phyloP scores from a whole-genome alignment of 2,888 invertebrate genomes.

The Lysandra coridon region DNA sequence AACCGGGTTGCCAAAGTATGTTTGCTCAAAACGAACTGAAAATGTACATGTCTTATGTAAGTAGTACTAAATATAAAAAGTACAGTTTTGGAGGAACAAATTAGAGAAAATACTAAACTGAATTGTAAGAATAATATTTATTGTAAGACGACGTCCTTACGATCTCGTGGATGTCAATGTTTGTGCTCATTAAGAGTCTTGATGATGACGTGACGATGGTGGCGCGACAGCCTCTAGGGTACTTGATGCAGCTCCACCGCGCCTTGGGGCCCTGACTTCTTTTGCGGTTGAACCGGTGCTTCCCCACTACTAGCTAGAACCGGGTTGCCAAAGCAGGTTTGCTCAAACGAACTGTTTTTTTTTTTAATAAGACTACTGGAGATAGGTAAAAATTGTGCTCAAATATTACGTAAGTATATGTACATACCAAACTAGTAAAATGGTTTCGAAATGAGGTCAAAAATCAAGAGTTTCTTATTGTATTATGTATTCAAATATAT shows the following conservation, averaged over 20 bases:
- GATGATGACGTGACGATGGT: conserved; percentile 45
- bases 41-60: neutral
- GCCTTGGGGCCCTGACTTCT: conserved; percentile 44
- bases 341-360: neutral
- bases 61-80: too few species aligned
- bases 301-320: conserved; percentile 40
- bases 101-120: too few species aligned
- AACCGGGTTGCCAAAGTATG: neutral
- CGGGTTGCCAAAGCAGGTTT: neutral
- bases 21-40: neutral
- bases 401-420: too few species aligned
- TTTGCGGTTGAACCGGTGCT: conserved; percentile 49
- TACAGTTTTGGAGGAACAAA: too few species aligned
- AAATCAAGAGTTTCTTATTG: too few species aligned
- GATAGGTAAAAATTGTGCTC: too few species aligned
- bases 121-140: too few species aligned
- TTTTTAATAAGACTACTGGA: too few species aligned
- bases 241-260: conserved; percentile 51
- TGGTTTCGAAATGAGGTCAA: too few species aligned
- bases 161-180: conserved; percentile 37
- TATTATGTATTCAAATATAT: too few species aligned
- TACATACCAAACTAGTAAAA: too few species aligned
- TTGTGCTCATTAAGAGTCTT: conserved; percentile 48
- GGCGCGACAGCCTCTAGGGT: conserved; percentile 47
- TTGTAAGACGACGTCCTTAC: too few species aligned